phyloP scores from a whole-genome alignment of 1,140 invertebrate genomes.

The Apolygus lucorum region DNA sequence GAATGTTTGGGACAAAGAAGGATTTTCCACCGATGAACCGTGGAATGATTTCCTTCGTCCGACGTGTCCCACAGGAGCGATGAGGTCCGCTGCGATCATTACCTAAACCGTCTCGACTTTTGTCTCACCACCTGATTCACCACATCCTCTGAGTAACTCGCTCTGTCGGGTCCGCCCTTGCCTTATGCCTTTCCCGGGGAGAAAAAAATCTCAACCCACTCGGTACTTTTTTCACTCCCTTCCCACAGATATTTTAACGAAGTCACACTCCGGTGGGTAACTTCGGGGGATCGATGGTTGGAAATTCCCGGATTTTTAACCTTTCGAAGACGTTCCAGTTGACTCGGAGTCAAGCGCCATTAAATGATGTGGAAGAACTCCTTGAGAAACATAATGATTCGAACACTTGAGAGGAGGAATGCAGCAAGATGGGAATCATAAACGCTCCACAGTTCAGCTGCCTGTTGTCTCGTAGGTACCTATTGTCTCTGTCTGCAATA shows the following conservation, averaged over 20 bases:
- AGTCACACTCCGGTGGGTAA: conserved; percentile 10
- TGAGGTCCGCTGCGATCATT: not conserved
- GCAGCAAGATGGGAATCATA: not conserved
- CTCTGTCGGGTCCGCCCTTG: not conserved
- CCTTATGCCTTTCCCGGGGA: not conserved
- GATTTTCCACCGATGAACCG: conserved; percentile 12
- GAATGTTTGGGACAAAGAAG: conserved; percentile 5
- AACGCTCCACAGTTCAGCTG: not conserved
- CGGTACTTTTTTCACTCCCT: conserved; percentile 2
- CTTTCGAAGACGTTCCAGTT: conserved; percentile 11
- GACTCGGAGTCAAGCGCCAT: not conserved
- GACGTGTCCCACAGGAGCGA: not conserved
- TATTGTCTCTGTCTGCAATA: too few relatives aligned
- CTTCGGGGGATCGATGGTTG: not conserved
- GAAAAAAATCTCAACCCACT: conserved; percentile 1
- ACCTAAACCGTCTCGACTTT: not conserved
- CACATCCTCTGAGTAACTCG: not conserved
- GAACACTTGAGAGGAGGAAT: too few relatives aligned
- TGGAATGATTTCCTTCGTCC: conserved; percentile 8
- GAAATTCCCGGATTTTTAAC: conserved; percentile 17
- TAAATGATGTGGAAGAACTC: too few relatives aligned
- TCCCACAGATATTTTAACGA: conserved; percentile 25
- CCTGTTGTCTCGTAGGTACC: not conserved
- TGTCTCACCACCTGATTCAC: conserved; percentile 4
- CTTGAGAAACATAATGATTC: too few relatives aligned